These are phyloP conservation scores for Vanessa atalanta DNA, from an alignment of 1,140 invertebrate species.

Conservation along the genomic window DNA sequence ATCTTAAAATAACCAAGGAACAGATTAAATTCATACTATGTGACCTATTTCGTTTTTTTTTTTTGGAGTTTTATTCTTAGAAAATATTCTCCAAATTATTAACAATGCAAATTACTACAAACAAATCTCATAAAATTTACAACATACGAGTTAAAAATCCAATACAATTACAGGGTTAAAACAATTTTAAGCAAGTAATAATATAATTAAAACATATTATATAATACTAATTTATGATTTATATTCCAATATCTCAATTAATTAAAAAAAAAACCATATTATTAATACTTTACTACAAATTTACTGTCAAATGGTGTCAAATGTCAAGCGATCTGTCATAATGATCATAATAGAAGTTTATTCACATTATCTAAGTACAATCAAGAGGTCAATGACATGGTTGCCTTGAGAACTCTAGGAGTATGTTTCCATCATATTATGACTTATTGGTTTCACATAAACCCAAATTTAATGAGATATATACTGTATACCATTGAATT, in stretches of 20 bases:
- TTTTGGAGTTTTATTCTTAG: background rate
- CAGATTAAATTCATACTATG: background rate
- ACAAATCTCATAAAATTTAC: background rate
- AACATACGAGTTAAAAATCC: no score
- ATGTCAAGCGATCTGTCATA: background rate
- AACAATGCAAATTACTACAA: background rate
- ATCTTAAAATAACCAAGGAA: background rate
- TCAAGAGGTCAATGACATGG: constrained; percentile 44
- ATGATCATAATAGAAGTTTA: constrained; percentile 27
- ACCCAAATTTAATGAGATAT: constrained; percentile 9
- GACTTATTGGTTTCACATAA: constrained; percentile 34
- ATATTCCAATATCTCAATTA: background rate
- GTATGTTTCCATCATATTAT: constrained; percentile 38
- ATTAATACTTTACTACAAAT: no score
- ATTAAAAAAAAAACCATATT: background rate
- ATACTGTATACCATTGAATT: constrained; percentile 1
- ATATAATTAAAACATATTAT: no score
- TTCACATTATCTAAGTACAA: constrained; percentile 44
- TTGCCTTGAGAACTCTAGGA: constrained; percentile 42
- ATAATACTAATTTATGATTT: no score
- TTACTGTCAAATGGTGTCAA: no score
- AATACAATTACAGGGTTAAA: no score
- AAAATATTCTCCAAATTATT: background rate
- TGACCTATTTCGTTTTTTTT: background rate
- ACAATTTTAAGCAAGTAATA: no score